Percentiles rank a stretch among this genome's conserved stretches.
phyloP scores from a whole-genome alignment of 2,113 vertebrate genomes.

The Colinus virginianus region DNA sequence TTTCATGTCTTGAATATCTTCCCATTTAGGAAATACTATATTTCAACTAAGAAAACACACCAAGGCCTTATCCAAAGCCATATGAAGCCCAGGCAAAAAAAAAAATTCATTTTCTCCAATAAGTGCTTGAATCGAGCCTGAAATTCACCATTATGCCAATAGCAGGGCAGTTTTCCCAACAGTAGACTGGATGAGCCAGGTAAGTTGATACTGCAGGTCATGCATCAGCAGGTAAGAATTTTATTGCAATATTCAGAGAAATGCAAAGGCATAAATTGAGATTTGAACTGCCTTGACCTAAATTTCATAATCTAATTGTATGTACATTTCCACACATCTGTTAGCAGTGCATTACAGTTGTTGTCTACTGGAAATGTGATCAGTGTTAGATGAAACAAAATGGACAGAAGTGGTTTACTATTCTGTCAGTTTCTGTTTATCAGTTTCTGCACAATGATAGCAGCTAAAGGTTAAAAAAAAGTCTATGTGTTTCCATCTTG shows the following conservation, averaged over 20 bases:
- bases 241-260: slow-evolving; percentile 21
- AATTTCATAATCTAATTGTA: slow-evolving; percentile 25
- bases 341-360: slow-evolving; percentile 26
- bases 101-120: background rate
- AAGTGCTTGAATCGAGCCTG: background rate
- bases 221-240: background rate
- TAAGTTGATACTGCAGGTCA: background rate
- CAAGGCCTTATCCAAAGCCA: background rate
- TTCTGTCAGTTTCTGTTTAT: background rate
- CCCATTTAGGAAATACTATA: background rate
- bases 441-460: background rate
- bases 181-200: background rate
- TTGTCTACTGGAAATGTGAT: slow-evolving; percentile 51
- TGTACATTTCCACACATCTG: slow-evolving; percentile 5
- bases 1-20: background rate
- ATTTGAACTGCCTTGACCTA: background rate
- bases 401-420: background rate
- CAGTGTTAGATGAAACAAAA: slow-evolving; percentile 31
- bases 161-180: background rate
- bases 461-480: slow-evolving; percentile 52
- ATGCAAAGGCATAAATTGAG: slow-evolving; percentile 23
- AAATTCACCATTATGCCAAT: background rate
- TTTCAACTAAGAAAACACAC: background rate
- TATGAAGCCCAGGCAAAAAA: background rate
- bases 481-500: slow-evolving; percentile 1